These are phyloP conservation scores for Lasioglossum lativentre DNA, from an alignment of 2,888 invertebrate genomes.

Conservation along the genomic window DNA sequence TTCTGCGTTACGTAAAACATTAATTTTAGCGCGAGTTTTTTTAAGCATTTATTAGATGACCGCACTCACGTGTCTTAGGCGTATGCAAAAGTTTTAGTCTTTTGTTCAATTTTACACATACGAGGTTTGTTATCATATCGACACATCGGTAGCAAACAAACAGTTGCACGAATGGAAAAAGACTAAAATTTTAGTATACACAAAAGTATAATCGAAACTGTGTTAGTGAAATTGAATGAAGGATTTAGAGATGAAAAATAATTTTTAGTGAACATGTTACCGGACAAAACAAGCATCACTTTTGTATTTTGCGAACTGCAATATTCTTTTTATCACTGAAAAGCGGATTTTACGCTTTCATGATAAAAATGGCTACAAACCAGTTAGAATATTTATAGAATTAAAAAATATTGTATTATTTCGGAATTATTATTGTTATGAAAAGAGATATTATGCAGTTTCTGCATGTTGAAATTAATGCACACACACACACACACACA, in stretches of 20 bases:
- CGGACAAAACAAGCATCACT: not conserved
- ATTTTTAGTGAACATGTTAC: not conserved
- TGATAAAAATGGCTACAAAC: not conserved
- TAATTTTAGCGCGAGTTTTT: not conserved
- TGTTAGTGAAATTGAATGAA: not conserved
- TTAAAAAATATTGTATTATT: not conserved
- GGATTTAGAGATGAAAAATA: not conserved
- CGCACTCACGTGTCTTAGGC: not conserved
- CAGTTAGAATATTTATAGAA: not conserved
- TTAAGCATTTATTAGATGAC: not conserved
- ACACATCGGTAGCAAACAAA: not conserved
- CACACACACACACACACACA: too few relatives aligned
- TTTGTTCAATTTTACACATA: not conserved
- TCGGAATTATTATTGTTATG: not conserved
- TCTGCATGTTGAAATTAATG: too few relatives aligned
- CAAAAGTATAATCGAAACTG: not conserved
- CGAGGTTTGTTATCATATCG: not conserved
- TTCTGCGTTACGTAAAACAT: not conserved
- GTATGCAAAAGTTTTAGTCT: too few relatives aligned
- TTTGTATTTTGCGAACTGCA: not conserved
- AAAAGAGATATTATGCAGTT: too few relatives aligned
- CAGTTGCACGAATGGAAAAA: not conserved
- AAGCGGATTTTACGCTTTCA: too few relatives aligned
- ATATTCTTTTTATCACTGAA: not conserved
- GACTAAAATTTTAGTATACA: not conserved